Evolutionary conservation across 2,113 vertebrate genomes (phyloP), one percentile per base, ranked within the genome.

Genomic region (Speoplatyrhinus poulsoni): DNA sequence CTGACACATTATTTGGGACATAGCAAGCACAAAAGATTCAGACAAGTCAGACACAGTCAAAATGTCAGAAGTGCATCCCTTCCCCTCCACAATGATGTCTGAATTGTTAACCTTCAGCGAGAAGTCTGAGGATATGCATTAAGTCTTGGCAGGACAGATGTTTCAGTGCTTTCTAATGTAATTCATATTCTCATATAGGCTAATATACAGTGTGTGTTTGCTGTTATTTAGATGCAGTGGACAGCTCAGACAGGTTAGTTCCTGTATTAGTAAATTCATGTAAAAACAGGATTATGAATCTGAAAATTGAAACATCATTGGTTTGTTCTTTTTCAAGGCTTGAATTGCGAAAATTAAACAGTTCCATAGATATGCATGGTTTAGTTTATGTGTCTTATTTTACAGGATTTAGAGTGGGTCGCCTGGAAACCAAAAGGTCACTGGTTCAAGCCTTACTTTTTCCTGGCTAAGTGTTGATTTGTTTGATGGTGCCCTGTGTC

Each of bases 61-160:
- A 82, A 69, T 80, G 69, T 62, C 62, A 67, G 67, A 70, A 78
- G 69, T 54, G 72, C 82, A 83, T 80, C 85, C 74, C 36, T 8
- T 8, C 36, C 36, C 36, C 36, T 6, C 69, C 56, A 67, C 70
- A 64, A 56, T 71, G 65, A 70, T 53, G 70, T 73, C 67, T 90
- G 72, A 88, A 90, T 90, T 90, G 89, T 89, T 90, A 82, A 90
- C 75, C 64, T 80, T 67, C 52, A 67, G 80, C 64, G 80, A 83
- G 70, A 49, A 79, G 68, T 60, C 71, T 69, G 74, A 76, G 65
- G 65, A 65, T 76, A 72, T n/a, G 10, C 13, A 12, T 52, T 60
- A 76, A 80, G 84, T 87, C 78, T 64, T 77, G 68, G 74, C 58
- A 85, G 83, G 80, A 84, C 78, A 85, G 80, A 67, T 79, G 72